These are phyloP conservation scores for Thyatira batis DNA, from an alignment of 2,888 invertebrate genomes.

Conservation along the genomic window DNA sequence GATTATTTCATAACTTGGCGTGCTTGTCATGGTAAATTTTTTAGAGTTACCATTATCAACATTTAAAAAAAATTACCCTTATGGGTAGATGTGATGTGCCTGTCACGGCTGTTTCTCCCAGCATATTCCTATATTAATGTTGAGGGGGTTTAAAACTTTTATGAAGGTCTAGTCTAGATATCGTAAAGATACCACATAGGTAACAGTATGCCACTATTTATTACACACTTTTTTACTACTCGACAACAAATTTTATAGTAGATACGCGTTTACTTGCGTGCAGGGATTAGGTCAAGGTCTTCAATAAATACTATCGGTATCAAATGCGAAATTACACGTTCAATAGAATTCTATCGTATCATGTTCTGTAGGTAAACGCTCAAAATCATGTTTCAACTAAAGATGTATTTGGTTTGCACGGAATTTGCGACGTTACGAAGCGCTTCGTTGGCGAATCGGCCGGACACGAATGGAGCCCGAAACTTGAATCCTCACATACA, in stretches of 20 bases:
- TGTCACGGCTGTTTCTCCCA: no score
- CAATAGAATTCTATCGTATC: neutral
- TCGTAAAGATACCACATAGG: no score
- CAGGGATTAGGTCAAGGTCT: constrained; percentile 20
- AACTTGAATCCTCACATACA: constrained; percentile 38
- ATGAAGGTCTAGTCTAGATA: no score
- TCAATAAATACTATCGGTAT: neutral
- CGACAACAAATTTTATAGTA: neutral
- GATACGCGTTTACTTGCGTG: neutral
- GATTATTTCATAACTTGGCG: constrained; percentile 35
- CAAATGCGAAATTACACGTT: neutral
- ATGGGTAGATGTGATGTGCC: no score
- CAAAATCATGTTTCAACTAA: constrained; percentile 31
- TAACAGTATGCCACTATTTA: no score
- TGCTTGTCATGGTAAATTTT: neutral
- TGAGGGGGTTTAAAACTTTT: no score
- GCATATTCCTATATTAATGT: no score
- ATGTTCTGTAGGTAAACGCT: neutral
- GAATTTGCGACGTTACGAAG: constrained; percentile 56
- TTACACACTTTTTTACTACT: no score
- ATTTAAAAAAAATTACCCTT: no score
- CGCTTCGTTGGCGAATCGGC: constrained; percentile 47
- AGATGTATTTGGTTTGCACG: constrained; percentile 34
- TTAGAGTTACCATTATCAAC: neutral
- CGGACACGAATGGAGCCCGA: constrained; percentile 30